Evolutionary conservation across 2,113 vertebrate genomes (phyloP).

Genomic region (Lasiurus cinereus): DNA sequence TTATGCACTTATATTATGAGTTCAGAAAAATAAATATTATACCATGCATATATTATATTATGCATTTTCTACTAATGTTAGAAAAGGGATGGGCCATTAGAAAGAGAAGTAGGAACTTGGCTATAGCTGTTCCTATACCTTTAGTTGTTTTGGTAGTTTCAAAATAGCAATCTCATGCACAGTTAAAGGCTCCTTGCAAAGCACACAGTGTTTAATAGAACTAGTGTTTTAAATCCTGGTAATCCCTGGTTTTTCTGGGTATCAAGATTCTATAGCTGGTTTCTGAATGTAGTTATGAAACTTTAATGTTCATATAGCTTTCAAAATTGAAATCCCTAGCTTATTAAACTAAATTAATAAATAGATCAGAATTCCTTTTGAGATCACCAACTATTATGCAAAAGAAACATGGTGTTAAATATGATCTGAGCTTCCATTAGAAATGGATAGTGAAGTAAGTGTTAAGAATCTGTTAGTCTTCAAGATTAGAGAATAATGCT

Average conservation of each 20-base stretch:
- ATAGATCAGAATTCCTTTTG: constrained; percentile 25
- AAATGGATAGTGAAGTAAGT: background rate
- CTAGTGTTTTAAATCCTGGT: constrained; percentile 10
- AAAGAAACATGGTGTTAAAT: background rate
- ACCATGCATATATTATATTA: too few relatives aligned
- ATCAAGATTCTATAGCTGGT: background rate
- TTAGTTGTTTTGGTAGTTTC: background rate
- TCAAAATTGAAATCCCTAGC: background rate
- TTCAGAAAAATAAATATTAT: background rate
- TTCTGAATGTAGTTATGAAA: constrained; percentile 47
- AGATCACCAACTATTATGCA: constrained; percentile 5
- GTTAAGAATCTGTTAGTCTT: constrained; percentile 21
- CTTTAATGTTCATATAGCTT: constrained; percentile 10
- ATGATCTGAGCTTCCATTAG: background rate
- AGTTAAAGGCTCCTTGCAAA: constrained; percentile 11
- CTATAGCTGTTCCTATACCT: background rate
- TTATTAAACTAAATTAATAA: constrained; percentile 32
- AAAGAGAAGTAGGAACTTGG: background rate
- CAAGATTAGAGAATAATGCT: background rate
- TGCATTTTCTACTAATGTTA: too few relatives aligned
- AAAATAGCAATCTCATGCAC: background rate
- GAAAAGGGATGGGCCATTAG: background rate
- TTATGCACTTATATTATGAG: too few relatives aligned
- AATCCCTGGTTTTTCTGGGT: background rate
- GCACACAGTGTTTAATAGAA: background rate